Evolutionary conservation across 2,888 invertebrate species (phyloP).

Genomic region (Poecilobothrus nobilitatus): DNA sequence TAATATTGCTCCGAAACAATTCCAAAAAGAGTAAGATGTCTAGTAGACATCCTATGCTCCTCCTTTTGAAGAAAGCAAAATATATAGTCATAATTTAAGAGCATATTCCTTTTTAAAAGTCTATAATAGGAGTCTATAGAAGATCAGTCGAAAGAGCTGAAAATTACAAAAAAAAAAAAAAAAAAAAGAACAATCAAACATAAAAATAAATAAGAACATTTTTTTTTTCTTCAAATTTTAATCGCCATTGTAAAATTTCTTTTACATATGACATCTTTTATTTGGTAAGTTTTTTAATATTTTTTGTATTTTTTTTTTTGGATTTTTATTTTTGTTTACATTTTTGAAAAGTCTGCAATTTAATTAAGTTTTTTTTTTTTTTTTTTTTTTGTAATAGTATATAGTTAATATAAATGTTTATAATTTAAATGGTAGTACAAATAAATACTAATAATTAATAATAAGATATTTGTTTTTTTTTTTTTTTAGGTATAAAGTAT

Average conservation of each 20-base stretch:
- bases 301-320: background rate
- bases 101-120: too few species aligned
- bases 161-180: too few species aligned
- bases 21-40: too few species aligned
- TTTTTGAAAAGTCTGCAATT: background rate
- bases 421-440: background rate
- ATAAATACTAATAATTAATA: background rate
- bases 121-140: too few species aligned
- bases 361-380: background rate
- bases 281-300: background rate
- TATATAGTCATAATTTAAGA: too few species aligned
- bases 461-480: background rate
- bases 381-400: background rate
- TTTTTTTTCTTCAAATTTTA: background rate
- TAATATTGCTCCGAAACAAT: too few species aligned
- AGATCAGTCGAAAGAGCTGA: too few species aligned
- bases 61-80: too few species aligned
- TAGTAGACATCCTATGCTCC: too few species aligned
- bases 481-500: background rate
- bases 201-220: too few species aligned
- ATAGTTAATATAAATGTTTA: background rate
- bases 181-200: too few species aligned
- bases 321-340: background rate
- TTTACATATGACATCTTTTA: background rate
- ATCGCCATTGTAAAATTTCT: background rate